A percentile compares a stretch with the other conserved stretches of the same genome.
phyloP scores from a whole-genome alignment of 2,888 invertebrate species.

The Bombylius discolor region DNA sequence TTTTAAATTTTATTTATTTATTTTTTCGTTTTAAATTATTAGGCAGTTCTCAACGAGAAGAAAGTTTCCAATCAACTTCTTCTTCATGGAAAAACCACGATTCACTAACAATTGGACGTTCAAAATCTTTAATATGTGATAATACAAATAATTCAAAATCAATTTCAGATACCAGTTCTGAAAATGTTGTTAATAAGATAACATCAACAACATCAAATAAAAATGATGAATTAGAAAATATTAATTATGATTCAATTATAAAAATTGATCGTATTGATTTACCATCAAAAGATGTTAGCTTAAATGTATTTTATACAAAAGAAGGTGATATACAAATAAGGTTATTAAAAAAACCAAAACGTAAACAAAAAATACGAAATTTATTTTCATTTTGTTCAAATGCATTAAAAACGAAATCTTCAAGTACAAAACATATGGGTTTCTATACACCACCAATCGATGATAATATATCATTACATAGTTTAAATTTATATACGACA shows the following conservation, averaged over 20 bases:
- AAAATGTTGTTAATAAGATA: too few relatives aligned
- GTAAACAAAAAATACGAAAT: neutral
- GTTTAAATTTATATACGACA: neutral
- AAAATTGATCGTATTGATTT: slow-evolving; percentile 16
- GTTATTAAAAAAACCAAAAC: slow-evolving; percentile 6
- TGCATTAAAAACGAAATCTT: neutral
- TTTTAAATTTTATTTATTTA: neutral
- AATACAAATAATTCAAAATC: neutral
- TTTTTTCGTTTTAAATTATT: slow-evolving; percentile 13
- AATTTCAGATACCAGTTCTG: too few relatives aligned
- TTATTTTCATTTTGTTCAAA: neutral
- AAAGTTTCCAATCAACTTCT: slow-evolving; percentile 21
- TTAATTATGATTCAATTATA: slow-evolving; percentile 10
- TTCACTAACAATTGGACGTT: slow-evolving; percentile 3
- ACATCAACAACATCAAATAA: too few relatives aligned
- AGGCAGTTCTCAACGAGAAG: slow-evolving; percentile 33
- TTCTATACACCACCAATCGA: slow-evolving; percentile 17
- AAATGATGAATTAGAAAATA: too few relatives aligned
- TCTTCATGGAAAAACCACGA: slow-evolving; percentile 14
- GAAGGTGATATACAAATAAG: slow-evolving; percentile 16
- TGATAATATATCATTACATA: slow-evolving; percentile 4
- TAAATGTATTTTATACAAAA: slow-evolving; percentile 15
- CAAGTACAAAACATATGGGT: slow-evolving; percentile 13
- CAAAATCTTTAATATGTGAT: neutral
- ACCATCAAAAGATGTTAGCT: slow-evolving; percentile 16